Conservation (phyloP, 2,888 invertebrate genomes). For the Papilio gigon region DNA sequence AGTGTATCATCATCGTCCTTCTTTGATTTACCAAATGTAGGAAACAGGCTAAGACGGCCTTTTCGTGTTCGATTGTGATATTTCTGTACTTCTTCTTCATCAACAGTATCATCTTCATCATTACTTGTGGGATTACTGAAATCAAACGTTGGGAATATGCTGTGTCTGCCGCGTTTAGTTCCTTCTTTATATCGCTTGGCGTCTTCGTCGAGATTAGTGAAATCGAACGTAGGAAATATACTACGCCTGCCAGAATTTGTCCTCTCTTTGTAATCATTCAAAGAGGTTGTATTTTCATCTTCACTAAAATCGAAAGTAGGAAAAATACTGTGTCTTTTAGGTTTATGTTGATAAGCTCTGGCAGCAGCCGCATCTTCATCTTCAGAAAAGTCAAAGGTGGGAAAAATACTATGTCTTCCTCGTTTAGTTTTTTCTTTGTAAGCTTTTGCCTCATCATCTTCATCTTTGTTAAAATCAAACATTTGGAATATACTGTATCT, state of each 20-base stretch:
- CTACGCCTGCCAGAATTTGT: slow-evolving; percentile 70
- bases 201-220: slow-evolving; percentile 68
- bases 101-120: slow-evolving; percentile 69
- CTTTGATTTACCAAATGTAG: slow-evolving; percentile 68
- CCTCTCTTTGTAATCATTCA: slow-evolving; percentile 66
- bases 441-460: slow-evolving; percentile 61
- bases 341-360: slow-evolving; percentile 63
- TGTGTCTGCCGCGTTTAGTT: slow-evolving; percentile 69
- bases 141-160: slow-evolving; percentile 74
- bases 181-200: slow-evolving; percentile 69
- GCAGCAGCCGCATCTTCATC: slow-evolving; percentile 66
- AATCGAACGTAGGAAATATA: slow-evolving; percentile 74
- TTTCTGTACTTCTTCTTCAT: slow-evolving; percentile 71
- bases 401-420: slow-evolving; percentile 70
- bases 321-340: slow-evolving; percentile 71
- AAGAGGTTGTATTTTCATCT: slow-evolving; percentile 57
- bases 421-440: slow-evolving; percentile 66
- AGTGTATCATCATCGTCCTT: slow-evolving; percentile 65
- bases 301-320: slow-evolving; percentile 72
- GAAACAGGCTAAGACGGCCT: slow-evolving; percentile 72
- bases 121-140: slow-evolving; percentile 65
- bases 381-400: slow-evolving; percentile 73
- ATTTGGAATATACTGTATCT: slow-evolving; percentile 65
- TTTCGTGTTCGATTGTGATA: slow-evolving; percentile 73
- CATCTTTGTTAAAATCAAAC: slow-evolving; percentile 59